Evolutionary conservation across 2,797 vertebrate species (phyloP).

Genomic region (Myotis findleyi): DNA sequence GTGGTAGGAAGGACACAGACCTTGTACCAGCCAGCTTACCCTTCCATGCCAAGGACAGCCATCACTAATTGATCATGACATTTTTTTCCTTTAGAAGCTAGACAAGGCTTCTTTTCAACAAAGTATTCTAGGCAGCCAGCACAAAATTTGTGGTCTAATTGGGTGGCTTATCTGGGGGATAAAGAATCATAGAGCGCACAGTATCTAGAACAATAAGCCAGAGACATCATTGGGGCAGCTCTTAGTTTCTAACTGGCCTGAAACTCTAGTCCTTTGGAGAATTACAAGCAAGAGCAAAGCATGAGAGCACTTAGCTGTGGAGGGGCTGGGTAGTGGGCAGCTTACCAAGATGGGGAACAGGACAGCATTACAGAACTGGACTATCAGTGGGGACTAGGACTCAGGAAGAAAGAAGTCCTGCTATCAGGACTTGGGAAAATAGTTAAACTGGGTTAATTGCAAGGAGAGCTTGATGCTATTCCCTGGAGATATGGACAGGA

Average conservation of each 20-base stretch:
- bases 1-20: not conserved
- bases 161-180: not conserved
- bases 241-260: not conserved
- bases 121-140: not conserved
- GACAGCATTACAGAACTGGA: not conserved
- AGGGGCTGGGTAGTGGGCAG: not conserved
- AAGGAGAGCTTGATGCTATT: not conserved
- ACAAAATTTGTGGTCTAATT: not conserved
- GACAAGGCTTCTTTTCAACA: not conserved
- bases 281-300: not conserved
- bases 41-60: not conserved
- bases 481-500: not conserved
- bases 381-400: not conserved
- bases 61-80: not conserved
- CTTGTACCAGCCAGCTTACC: not conserved
- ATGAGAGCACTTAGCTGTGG: not conserved
- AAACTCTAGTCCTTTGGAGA: not conserved
- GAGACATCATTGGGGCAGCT: not conserved
- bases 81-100: not conserved
- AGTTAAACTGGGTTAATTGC: not conserved
- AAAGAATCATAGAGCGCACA: not conserved
- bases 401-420: conserved; percentile 28
- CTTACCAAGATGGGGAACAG: not conserved
- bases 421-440: not conserved
- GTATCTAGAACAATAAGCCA: not conserved